Conservation (phyloP, 2,888 invertebrate genomes). For the Ecdyonurus torrentis region DNA sequence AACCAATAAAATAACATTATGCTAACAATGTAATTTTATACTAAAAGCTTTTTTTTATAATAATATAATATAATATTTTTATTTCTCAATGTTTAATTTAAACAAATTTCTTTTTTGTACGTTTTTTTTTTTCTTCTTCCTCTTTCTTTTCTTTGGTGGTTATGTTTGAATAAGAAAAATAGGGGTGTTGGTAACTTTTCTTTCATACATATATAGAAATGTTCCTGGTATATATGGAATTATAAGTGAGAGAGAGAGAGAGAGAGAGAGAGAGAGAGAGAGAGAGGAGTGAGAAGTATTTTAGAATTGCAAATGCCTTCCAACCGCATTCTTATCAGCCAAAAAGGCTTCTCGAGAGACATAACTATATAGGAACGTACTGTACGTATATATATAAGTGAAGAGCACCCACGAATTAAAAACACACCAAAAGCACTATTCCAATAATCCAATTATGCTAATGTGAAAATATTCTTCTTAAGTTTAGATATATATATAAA, state of each 20-base stretch:
- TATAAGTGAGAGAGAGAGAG: background rate
- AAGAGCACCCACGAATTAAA: background rate
- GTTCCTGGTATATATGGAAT: background rate
- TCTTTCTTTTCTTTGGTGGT: too few relatives aligned
- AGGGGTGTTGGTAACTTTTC: background rate
- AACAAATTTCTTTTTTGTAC: background rate
- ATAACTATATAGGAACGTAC: background rate
- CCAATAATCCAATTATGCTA: background rate
- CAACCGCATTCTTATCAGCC: background rate
- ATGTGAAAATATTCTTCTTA: background rate
- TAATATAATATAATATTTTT: too few relatives aligned
- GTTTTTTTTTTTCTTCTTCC: background rate
- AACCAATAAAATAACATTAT: background rate
- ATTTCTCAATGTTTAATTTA: background rate
- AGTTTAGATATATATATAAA: background rate
- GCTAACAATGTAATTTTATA: background rate
- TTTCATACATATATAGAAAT: background rate
- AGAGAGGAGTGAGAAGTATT: background rate
- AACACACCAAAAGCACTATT: background rate
- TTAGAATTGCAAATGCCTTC: background rate
- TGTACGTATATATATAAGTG: background rate
- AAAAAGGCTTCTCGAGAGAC: background rate
- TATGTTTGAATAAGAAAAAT: background rate
- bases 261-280: background rate
- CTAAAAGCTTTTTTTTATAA: background rate